phyloP scores from a whole-genome alignment of 2,888 invertebrate species.

The Athetis lepigone region DNA sequence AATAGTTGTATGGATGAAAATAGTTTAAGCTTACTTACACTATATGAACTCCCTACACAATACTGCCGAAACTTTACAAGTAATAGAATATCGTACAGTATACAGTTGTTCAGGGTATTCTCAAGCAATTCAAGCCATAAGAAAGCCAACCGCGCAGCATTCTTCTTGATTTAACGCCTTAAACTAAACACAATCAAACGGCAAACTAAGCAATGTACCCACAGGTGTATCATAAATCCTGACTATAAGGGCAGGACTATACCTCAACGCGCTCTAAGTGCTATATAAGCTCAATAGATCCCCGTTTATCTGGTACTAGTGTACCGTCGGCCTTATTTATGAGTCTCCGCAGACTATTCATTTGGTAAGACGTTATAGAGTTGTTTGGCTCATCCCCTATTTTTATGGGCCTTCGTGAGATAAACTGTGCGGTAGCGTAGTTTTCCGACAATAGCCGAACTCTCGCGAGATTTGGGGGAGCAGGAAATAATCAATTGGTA shows the following conservation, averaged over 20 bases:
- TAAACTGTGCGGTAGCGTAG: constrained; percentile 64
- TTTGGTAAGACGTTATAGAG: constrained; percentile 80
- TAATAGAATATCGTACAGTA: too few relatives aligned
- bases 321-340: constrained; percentile 81
- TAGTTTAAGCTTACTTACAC: too few relatives aligned
- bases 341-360: constrained; percentile 81
- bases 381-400: constrained; percentile 77
- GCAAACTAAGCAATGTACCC: constrained; percentile 68
- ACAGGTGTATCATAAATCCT: constrained; percentile 81
- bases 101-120: neutral
- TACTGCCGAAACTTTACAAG: neutral
- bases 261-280: constrained; percentile 77
- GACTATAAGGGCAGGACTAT: constrained; percentile 74
- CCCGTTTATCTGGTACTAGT: constrained; percentile 83
- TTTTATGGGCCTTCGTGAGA: constrained; percentile 75
- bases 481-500: constrained; percentile 58
- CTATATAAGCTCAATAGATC: constrained; percentile 86
- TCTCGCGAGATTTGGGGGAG: constrained; percentile 40
- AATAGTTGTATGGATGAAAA: neutral
- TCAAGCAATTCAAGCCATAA: constrained; percentile 2
- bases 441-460: constrained; percentile 50
- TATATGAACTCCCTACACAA: too few relatives aligned
- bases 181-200: constrained; percentile 60
- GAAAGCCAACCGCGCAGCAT: neutral
- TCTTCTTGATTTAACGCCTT: constrained; percentile 34